These are phyloP conservation scores for Ceratosolen solmsi DNA, from an alignment of 1,140 invertebrate genomes.

Conservation along the genomic window DNA sequence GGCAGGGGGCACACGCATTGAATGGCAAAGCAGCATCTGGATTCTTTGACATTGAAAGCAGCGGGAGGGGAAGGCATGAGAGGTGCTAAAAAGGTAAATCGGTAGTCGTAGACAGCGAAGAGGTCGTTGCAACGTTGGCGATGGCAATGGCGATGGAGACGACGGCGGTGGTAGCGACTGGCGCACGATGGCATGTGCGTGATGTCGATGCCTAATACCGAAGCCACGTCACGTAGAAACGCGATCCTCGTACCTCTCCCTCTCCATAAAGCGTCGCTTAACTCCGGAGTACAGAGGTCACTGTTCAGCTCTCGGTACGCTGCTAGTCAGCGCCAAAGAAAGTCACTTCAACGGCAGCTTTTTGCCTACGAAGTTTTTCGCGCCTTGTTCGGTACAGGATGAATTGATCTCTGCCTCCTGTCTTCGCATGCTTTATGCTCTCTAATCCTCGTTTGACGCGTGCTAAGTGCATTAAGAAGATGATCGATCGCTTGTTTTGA, in stretches of 20 bases:
- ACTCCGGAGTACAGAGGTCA: conserved; percentile 50
- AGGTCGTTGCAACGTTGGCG: neutral
- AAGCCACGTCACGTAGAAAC: conserved; percentile 69
- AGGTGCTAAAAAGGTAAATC: conserved; percentile 29
- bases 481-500: no score
- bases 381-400: neutral
- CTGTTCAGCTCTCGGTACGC: conserved; percentile 13
- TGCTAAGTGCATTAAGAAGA: no score
- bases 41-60: neutral
- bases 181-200: neutral
- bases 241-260: conserved; percentile 54
- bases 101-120: neutral
- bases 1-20: neutral
- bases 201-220: conserved; percentile 52
- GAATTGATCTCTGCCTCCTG: neutral
- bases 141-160: neutral
- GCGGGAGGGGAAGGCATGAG: neutral
- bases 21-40: neutral
- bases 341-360: conserved; percentile 12
- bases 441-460: no score
- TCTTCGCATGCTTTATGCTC: no score
- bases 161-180: neutral
- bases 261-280: conserved; percentile 39
- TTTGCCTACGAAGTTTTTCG: neutral
- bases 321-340: conserved; percentile 17